Evolutionary conservation across 2,888 invertebrate genomes (phyloP), one percentile per base, ranked within the genome.

Genomic region (Ochropleura leucogaster): DNA sequence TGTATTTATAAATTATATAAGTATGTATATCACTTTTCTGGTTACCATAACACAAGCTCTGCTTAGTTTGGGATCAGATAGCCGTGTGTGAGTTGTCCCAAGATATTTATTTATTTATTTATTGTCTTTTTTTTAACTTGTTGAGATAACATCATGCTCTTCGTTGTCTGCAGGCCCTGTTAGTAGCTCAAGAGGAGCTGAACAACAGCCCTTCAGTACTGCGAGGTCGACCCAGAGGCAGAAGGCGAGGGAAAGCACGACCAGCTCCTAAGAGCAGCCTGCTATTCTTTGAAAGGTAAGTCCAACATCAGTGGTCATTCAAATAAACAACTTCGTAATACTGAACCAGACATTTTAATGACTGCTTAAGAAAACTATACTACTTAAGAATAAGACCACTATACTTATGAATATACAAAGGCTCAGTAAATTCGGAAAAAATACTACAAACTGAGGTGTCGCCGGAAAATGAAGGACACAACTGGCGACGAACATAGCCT

Each of bases 121-220:
- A n/a, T n/a, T n/a, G n/a, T n/a, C n/a, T 30, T 30, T 57, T 57
- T 57, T 16, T 57, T 16, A 55, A 53, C 42, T 1, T 40, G 40
- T 5, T 51, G 5, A 40, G 14, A 5, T 2, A 53, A 44, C 10
- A 51, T 10, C 4, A 16, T 14, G 0, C n/a, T 62, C 16, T 16
- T 59, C 1, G 4, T 0, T 14, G 20, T 74, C 75, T 83, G 12
- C 87, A 96, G 96, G 96, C 95, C 20, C 82, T 96, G 47, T 93
- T 95, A 85, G 95, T 96, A 14, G 96, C 96, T 7, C 96, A 96
- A 90, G 96, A 96, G 59, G 95, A 95, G 78, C 87, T 95, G 14
- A 96, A 96, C 84, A 94, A 93, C 68, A 94, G 93, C 18, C 89
- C 93, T 64, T 93, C 93, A 30, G 90, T 94, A n/a, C 89, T 96